Evolutionary conservation across 2,888 invertebrate genomes (phyloP), one percentile per base, ranked within the genome.

Genomic region (Lochmaea capreae): DNA sequence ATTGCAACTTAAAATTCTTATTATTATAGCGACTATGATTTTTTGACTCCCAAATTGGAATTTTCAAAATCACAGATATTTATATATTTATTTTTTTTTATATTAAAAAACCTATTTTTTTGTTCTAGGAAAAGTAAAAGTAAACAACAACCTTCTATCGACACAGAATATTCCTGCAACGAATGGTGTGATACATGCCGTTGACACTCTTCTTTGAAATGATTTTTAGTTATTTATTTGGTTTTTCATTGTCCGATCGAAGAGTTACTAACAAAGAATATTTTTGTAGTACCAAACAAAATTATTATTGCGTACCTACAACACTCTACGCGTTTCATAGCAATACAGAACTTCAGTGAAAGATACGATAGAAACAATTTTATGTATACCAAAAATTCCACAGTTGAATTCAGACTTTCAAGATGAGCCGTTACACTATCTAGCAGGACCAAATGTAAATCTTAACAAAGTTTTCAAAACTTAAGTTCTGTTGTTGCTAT

Each of bases 121-220:
- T 49, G 73, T 74, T 74, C 42, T 65, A 94, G 95, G 95, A 79
- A 93, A 94, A 86, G 93, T 95, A 80, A 94, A 94, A 86, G 93
- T 95, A 78, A 96, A 96, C 87, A 94, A 95, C 84, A 92, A 93
- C 22, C 92, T 93, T 85, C 93, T 96, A 83, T 88, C 94, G 76
- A 94, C 95, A 65, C 94, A 94, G 86, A 95, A 96, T 87, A 94
- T 95, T 81, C 95, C 96, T 67, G 93, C 95, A 67, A 95, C 95
- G 68, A 96, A 96, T 86, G 95, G 96, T 80, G 95, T 96, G 74
- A 92, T 96, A 82, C 95, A 96, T 86, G 95, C 94, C 11, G 89
- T 95, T 77, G 95, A 96, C 82, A 88, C 90, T 42, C 89, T 92
- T 59, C 87, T 93, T 76, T 92, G 89, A 90, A 12, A 58, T 49